Evolutionary conservation across 2,797 vertebrate genomes (phyloP), one percentile per base, ranked within the genome.

Genomic region (Cossypha caffra): DNA sequence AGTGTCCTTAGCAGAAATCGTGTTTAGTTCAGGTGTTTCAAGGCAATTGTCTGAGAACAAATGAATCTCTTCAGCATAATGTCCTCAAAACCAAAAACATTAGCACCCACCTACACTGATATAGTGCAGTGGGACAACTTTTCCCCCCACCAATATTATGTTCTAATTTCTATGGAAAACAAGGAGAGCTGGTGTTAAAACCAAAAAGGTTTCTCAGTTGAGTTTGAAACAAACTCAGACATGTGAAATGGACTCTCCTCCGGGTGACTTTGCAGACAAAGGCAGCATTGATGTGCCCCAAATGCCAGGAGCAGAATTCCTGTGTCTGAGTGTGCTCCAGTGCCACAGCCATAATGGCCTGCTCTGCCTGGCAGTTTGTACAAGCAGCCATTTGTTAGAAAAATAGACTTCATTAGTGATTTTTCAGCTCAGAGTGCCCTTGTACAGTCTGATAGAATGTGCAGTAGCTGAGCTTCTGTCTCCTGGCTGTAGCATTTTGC

Each of bases 351-450:
- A 18, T 72, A 51, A 83, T 77, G 3, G 0, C 79, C 61, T 85
- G 81, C 66, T 62, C 84, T 85, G 66, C 73, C 58, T 89, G 84
- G 84, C 88, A 92, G 77, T 91, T 96, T 89, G 61, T 82, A 74
- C 92, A 87, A 91, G 57, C 63, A 82, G 54, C 84, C 64, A 29
- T 95, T 96, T 95, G 75, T 92, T 87, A 81, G 78, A 86, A 91
- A 93, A 92, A 82, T 78, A 89, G 61, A 68, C 75, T 92, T 85
- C 48, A 51, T 77, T 61, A 51, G 72, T 38, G 78, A 87, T 85
- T 79, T 93, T 89, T 74, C 80, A 86, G 71, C 71, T 61, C 68
- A 20, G 54, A 47, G 59, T 72, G 82, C 69, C 79, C 47, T 77
- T 80, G 51, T 25, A 7, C 33, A 40, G 51, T 52, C 62, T 80